A percentile compares a stretch with the other conserved stretches of the same genome.
phyloP scores from a whole-genome alignment of 2,113 vertebrate species.

The Heptranchias perlo region DNA sequence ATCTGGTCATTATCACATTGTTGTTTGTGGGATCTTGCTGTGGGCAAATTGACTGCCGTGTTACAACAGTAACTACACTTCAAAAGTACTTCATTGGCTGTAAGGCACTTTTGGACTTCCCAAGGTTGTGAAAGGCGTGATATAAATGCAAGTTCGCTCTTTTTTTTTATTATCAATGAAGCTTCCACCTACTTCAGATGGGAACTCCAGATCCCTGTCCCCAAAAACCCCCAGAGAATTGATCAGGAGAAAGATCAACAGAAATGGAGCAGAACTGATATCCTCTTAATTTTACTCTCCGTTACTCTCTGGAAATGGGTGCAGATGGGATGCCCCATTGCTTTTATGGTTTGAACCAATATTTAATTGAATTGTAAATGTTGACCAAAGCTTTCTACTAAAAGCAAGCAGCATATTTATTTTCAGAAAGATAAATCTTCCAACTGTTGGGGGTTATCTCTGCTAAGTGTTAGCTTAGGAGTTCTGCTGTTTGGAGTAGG shows the following conservation, averaged over 20 bases:
- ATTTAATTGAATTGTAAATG: slow-evolving; percentile 21
- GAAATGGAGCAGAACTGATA: background rate
- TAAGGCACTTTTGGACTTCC: background rate
- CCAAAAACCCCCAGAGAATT: background rate
- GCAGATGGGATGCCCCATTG: background rate
- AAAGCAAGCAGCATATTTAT: background rate
- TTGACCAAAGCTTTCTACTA: background rate
- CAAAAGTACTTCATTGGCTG: background rate
- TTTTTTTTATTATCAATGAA: background rate
- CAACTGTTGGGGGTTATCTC: background rate
- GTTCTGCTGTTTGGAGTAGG: background rate
- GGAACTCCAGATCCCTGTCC: background rate
- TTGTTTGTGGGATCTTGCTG: background rate
- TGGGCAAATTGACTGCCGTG: background rate
- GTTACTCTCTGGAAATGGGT: background rate
- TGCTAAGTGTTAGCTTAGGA: background rate
- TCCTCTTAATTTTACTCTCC: background rate
- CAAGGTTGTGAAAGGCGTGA: background rate
- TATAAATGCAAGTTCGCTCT: background rate
- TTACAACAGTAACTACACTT: background rate
- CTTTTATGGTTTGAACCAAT: background rate
- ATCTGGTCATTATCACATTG: background rate
- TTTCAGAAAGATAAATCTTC: background rate
- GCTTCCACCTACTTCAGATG: background rate
- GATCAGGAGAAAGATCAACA: background rate